Percentiles rank a stretch among this genome's conserved stretches.
These are phyloP conservation scores for Lepilemur septentrionalis DNA, from an alignment of 2,797 vertebrate species.

Conservation along the genomic window DNA sequence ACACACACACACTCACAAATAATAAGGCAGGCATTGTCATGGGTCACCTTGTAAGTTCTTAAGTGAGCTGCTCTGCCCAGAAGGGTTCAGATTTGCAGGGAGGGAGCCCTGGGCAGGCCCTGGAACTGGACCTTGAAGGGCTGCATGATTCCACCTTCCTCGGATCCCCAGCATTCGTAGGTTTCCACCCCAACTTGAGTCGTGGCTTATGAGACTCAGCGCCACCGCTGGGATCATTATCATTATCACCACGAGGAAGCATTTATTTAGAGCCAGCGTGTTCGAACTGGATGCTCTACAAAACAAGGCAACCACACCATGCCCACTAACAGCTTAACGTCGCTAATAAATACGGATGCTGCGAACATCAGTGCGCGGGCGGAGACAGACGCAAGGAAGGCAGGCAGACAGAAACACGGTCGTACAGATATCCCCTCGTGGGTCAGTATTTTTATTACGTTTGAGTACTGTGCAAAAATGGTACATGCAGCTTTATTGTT, in stretches of 20 bases:
- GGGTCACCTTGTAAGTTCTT: background rate
- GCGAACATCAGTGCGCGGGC: fast-evolving
- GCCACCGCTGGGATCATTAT: background rate
- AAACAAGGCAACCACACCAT: background rate
- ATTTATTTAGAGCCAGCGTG: background rate
- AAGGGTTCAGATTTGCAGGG: background rate
- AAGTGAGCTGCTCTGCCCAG: background rate
- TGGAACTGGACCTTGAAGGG: background rate
- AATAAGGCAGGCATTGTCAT: background rate
- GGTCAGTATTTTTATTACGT: background rate
- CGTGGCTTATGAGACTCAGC: background rate
- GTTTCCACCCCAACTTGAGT: background rate
- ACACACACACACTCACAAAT: background rate
- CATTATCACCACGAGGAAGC: background rate
- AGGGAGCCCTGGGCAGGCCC: background rate
- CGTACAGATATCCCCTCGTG: fast-evolving
- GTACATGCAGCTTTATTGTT: background rate
- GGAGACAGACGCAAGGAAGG: background rate
- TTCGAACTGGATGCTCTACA: background rate
- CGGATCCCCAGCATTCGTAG: background rate
- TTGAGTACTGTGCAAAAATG: background rate
- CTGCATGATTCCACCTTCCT: background rate
- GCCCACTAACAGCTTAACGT: background rate
- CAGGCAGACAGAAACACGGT: no score
- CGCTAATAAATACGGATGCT: background rate